These are phyloP conservation scores for Tonatia bakeri DNA, from an alignment of 2,113 vertebrate genomes.

Conservation along the genomic window DNA sequence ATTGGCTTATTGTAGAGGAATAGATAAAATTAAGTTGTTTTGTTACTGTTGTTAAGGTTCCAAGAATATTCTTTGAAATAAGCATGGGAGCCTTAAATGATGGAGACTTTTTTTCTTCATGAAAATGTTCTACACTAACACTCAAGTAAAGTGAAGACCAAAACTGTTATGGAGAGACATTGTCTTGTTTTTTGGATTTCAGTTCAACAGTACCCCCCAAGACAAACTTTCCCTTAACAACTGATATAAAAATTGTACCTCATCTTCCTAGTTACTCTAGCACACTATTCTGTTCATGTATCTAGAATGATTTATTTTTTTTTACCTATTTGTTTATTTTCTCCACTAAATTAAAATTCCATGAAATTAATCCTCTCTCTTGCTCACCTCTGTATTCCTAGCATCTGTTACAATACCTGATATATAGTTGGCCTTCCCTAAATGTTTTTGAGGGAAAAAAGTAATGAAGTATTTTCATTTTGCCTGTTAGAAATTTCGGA, in stretches of 20 bases:
- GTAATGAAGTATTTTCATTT: background rate
- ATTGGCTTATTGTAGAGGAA: background rate
- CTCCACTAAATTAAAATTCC: background rate
- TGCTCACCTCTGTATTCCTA: background rate
- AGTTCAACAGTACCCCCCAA: background rate
- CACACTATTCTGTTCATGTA: background rate
- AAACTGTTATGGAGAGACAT: background rate
- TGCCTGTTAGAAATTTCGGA: background rate
- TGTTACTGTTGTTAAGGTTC: background rate
- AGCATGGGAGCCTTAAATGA: background rate
- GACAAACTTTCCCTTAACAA: background rate
- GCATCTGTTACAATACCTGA: background rate
- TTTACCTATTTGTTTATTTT: background rate
- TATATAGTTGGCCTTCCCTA: background rate
- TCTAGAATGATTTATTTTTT: background rate
- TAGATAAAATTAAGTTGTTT: background rate
- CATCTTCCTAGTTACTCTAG: background rate
- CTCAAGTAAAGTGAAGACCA: background rate
- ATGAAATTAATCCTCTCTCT: background rate
- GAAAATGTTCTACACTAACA: background rate
- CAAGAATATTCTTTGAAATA: background rate
- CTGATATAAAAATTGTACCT: background rate
- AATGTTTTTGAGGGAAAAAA: background rate
- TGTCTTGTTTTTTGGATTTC: background rate
- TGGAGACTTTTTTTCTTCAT: background rate